Conservation (phyloP, 2,113 vertebrate species). For the Lepus americanus region DNA sequence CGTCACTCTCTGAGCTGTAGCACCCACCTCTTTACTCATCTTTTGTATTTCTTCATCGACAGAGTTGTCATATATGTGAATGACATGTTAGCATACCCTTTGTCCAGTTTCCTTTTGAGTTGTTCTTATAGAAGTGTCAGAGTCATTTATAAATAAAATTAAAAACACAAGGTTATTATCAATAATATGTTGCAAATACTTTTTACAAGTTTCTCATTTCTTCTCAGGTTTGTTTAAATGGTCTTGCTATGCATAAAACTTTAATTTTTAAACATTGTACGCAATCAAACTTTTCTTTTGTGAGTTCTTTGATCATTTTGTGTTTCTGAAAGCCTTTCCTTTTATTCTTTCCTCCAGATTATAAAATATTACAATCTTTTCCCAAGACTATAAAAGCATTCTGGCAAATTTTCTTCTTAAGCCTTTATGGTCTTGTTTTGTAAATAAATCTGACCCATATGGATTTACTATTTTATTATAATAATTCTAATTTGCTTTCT, state of each 20-base stretch:
- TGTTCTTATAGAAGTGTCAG: neutral
- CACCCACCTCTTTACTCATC: neutral
- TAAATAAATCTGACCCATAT: neutral
- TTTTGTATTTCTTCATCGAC: neutral
- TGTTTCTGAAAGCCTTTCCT: neutral
- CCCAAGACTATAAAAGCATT: neutral
- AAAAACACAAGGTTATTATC: neutral
- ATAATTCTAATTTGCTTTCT: neutral
- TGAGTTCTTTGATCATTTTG: neutral
- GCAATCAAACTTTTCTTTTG: neutral
- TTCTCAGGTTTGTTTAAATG: neutral
- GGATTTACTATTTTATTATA: neutral
- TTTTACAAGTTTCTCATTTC: neutral
- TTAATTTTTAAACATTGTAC: neutral
- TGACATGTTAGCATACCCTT: neutral
- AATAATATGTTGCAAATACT: neutral
- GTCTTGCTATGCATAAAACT: neutral
- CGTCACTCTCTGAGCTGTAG: too few species aligned
- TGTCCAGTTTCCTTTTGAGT: neutral
- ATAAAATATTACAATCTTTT: neutral
- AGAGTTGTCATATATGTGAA: neutral
- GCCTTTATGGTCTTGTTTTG: conserved; percentile 14
- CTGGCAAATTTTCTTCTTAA: neutral
- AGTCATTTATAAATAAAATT: neutral
- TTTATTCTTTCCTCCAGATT: neutral